phyloP scores from a whole-genome alignment of 2,797 vertebrate genomes.

The Prunella strophiata region DNA sequence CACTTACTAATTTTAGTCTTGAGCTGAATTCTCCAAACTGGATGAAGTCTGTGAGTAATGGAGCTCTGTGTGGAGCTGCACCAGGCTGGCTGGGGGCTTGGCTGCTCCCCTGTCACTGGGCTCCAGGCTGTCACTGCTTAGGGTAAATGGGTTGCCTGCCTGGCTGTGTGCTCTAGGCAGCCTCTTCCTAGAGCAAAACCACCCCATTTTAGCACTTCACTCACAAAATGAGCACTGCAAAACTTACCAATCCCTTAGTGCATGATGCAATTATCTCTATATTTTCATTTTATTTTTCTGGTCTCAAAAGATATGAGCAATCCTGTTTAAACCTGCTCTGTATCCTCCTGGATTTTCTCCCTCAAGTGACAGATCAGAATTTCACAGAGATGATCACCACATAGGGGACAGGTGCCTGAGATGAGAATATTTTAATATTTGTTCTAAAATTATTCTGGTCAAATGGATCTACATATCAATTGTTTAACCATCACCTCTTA shows the following conservation, averaged over 20 bases:
- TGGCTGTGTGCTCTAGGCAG: background rate
- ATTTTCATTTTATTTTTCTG: background rate
- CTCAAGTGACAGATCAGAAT: background rate
- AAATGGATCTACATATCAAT: background rate
- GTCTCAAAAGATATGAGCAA: background rate
- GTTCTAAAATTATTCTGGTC: background rate
- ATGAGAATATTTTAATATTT: background rate
- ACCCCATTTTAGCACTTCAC: background rate
- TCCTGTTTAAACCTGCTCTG: background rate
- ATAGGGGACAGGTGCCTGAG: background rate
- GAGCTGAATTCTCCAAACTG: background rate
- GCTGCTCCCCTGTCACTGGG: background rate
- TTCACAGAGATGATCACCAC: background rate
- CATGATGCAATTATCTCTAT: background rate
- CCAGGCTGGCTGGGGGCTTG: background rate
- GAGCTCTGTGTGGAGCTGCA: background rate
- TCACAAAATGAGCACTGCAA: background rate
- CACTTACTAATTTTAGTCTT: background rate
- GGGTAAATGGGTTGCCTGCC: background rate
- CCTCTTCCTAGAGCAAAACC: background rate
- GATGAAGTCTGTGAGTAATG: background rate
- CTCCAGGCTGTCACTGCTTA: background rate
- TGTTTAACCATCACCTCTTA: background rate
- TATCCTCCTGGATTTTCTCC: background rate
- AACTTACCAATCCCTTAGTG: background rate